Evolutionary conservation across 2,797 vertebrate species (phyloP).

Genomic region (Uromys caudimaculatus): DNA sequence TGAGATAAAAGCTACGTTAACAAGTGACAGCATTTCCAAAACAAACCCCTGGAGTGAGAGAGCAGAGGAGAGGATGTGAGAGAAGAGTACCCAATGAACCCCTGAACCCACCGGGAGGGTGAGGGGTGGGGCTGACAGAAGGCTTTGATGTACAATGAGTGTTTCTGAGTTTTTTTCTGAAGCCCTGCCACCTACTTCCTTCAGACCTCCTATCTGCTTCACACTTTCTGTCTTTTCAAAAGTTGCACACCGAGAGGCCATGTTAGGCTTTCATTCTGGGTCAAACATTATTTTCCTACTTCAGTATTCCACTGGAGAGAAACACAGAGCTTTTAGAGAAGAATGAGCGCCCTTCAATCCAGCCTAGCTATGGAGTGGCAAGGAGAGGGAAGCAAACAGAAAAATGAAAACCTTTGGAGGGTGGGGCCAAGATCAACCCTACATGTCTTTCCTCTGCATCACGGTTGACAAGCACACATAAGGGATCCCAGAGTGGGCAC

Average conservation of each 20-base stretch:
- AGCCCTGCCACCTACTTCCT: background rate
- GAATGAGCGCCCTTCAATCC: background rate
- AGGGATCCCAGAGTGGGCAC: background rate
- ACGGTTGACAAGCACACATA: background rate
- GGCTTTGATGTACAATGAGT: background rate
- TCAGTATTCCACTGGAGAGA: slow-evolving; percentile 29
- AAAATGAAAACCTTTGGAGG: background rate
- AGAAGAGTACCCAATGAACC: background rate
- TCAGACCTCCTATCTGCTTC: slow-evolving; percentile 7
- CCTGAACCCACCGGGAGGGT: background rate
- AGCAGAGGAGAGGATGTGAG: slow-evolving; percentile 59
- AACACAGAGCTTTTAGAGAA: background rate
- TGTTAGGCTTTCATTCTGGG: background rate
- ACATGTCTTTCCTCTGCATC: background rate
- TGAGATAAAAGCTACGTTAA: slow-evolving; percentile 80
- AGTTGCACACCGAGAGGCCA: slow-evolving; percentile 42
- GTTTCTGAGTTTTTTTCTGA: slow-evolving; percentile 42
- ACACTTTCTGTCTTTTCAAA: slow-evolving; percentile 5
- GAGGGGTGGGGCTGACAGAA: slow-evolving; percentile 37
- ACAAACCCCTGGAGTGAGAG: slow-evolving; percentile 67
- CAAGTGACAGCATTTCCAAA: slow-evolving; percentile 81
- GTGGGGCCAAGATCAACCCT: background rate
- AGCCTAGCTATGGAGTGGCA: background rate
- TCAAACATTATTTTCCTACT: slow-evolving; percentile 52
- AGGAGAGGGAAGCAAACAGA: background rate